Evolutionary conservation across 2,113 vertebrate genomes (phyloP).

Genomic region (Protomyctophum bolini): DNA sequence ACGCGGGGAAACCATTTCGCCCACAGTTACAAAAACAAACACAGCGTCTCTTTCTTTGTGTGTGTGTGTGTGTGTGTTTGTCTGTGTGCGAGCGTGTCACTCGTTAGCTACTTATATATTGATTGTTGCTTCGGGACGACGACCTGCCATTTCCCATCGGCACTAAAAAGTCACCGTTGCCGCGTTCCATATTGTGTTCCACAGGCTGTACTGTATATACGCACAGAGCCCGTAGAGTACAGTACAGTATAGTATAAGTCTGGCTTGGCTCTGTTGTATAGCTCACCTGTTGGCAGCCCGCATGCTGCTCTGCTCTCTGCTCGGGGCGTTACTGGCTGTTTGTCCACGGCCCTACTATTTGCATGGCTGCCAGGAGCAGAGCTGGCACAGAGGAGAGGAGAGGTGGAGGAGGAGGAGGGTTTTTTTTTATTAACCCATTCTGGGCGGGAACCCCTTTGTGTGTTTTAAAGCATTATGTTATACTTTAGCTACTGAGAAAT

Average conservation of each 20-base stretch:
- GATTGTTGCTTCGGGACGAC: too few species aligned
- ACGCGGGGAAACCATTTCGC: slow-evolving; percentile 25
- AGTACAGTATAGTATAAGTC: slow-evolving; percentile 28
- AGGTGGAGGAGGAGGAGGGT: slow-evolving; percentile 16
- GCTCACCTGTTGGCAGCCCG: slow-evolving; percentile 56
- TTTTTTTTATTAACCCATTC: slow-evolving; percentile 33
- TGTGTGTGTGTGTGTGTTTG: background rate
- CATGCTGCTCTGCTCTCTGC: slow-evolving; percentile 21
- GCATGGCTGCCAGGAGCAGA: slow-evolving; percentile 60
- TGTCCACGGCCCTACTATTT: slow-evolving; percentile 67
- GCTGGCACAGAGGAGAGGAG: slow-evolving; percentile 31
- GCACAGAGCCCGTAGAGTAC: slow-evolving; percentile 1
- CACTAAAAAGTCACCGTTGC: background rate
- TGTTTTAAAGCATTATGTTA: too few species aligned
- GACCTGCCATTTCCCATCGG: background rate
- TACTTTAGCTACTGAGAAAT: too few species aligned
- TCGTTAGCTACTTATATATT: too few species aligned
- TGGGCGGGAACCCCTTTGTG: too few species aligned
- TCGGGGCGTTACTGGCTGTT: slow-evolving; percentile 51
- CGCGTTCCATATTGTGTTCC: background rate
- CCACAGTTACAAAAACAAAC: slow-evolving; percentile 38
- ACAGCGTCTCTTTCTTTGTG: slow-evolving; percentile 10
- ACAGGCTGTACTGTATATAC: background rate
- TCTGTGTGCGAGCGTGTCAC: too few species aligned
- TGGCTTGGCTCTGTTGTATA: slow-evolving; percentile 19